phyloP scores from a whole-genome alignment of 1,140 invertebrate species.

The Copidosoma floridanum region DNA sequence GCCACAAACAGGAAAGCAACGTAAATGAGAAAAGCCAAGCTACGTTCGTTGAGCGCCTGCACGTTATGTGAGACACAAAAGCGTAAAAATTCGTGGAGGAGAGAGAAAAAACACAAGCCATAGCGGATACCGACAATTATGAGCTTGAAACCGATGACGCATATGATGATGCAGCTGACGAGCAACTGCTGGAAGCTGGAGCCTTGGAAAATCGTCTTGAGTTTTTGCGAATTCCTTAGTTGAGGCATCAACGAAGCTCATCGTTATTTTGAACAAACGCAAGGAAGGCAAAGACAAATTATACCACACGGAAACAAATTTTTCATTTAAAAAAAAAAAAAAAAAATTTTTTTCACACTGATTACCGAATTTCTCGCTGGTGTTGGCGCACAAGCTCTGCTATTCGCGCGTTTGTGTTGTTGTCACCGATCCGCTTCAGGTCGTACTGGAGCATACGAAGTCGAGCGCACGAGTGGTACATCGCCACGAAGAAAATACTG shows the following conservation, averaged over 20 bases:
- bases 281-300: background rate
- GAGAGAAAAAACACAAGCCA: background rate
- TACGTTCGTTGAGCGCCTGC: constrained; percentile 10
- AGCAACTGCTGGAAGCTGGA: constrained; percentile 22
- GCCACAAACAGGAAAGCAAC: constrained; percentile 14
- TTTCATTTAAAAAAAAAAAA: too few species aligned
- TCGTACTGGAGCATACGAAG: constrained; percentile 22
- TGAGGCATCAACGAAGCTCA: too few species aligned
- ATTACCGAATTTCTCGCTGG: constrained; percentile 15
- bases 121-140: constrained; percentile 25
- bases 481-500: constrained; percentile 16
- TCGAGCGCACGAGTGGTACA: constrained; percentile 23
- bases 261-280: background rate
- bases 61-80: background rate
- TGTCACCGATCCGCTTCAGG: background rate
- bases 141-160: constrained; percentile 26
- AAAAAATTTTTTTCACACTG: too few species aligned
- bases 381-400: background rate
- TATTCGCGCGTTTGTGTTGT: background rate
- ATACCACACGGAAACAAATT: too few species aligned
- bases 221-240: constrained; percentile 8
- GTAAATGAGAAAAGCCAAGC: constrained; percentile 10
- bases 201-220: constrained; percentile 8
- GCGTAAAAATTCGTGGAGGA: background rate
- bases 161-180: constrained; percentile 26